Percentiles rank a stretch among this genome's conserved stretches.
phyloP scores from a whole-genome alignment of 2,797 vertebrate species.

The Fundulus diaphanus region DNA sequence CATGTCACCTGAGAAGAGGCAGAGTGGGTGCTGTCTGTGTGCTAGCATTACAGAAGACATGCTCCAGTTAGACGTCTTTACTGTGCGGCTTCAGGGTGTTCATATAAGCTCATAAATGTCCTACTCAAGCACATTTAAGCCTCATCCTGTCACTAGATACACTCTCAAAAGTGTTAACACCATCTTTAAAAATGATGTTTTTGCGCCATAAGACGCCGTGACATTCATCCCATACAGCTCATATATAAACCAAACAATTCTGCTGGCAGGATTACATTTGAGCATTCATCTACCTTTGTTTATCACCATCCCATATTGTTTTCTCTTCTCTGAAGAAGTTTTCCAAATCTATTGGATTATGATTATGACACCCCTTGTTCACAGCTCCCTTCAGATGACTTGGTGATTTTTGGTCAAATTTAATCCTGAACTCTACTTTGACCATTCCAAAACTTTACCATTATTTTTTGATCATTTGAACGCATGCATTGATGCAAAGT shows the following conservation, averaged over 20 bases:
- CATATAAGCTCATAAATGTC: constrained; percentile 12
- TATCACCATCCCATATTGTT: too few species aligned
- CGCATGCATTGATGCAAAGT: too few species aligned
- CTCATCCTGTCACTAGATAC: neutral
- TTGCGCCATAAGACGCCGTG: neutral
- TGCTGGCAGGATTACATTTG: neutral
- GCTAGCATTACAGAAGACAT: constrained; percentile 40
- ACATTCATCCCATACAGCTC: neutral
- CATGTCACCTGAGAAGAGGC: constrained; percentile 64
- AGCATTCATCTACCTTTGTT: neutral
- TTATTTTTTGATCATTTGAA: neutral
- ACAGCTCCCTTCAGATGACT: neutral
- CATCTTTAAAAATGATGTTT: neutral
- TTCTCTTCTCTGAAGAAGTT: neutral
- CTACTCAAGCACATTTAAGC: neutral
- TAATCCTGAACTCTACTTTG: neutral
- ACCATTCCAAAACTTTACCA: neutral
- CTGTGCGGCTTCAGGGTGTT: constrained; percentile 16
- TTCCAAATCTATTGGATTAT: neutral
- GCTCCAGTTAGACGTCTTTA: constrained; percentile 29
- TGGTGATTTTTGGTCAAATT: neutral
- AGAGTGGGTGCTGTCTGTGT: constrained; percentile 24
- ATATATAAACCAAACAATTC: neutral
- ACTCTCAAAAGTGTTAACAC: neutral
- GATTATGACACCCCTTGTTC: neutral